phyloP scores from a whole-genome alignment of 2,797 vertebrate species.

The Vespertilio murinus region DNA sequence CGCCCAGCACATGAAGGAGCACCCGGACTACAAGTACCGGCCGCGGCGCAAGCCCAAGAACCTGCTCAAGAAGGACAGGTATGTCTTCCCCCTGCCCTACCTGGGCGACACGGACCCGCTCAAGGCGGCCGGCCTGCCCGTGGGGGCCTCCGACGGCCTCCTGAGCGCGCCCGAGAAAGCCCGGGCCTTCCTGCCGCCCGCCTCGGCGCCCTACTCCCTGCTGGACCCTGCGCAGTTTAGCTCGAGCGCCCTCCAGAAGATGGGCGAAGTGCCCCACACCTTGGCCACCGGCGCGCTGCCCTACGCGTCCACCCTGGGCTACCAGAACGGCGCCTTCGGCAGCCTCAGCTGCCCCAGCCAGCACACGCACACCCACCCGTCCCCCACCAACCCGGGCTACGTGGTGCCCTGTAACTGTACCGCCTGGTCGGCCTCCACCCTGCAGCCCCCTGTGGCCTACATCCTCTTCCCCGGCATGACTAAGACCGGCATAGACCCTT shows the following conservation, averaged over 20 bases:
- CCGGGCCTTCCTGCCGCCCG: slow-evolving; percentile 95
- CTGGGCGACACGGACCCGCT: slow-evolving; percentile 97
- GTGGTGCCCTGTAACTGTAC: slow-evolving; percentile 99
- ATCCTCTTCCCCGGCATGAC: slow-evolving; percentile 99
- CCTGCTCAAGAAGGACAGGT: slow-evolving; percentile 96
- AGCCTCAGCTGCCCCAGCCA: slow-evolving; percentile 96
- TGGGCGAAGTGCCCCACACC: slow-evolving; percentile 98
- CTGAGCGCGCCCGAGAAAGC: slow-evolving; percentile 94
- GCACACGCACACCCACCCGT: slow-evolving; percentile 99
- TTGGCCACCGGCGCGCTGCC: slow-evolving; percentile 95
- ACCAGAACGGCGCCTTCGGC: slow-evolving; percentile 98
- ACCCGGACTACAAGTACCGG: slow-evolving; percentile 95
- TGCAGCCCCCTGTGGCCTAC: slow-evolving; percentile 99
- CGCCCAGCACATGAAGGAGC: slow-evolving; percentile 95
- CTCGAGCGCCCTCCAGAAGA: slow-evolving; percentile 97
- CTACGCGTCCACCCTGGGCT: slow-evolving; percentile 97
- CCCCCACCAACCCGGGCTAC: slow-evolving; percentile 98
- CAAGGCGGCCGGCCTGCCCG: slow-evolving; percentile 92
- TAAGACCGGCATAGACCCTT: slow-evolving; percentile 98
- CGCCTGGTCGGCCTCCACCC: slow-evolving; percentile 97
- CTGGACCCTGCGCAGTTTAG: slow-evolving; percentile 98
- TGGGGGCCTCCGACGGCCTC: slow-evolving; percentile 94
- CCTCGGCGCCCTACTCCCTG: slow-evolving; percentile 95
- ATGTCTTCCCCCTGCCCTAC: slow-evolving; percentile 99
- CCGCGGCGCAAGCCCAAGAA: slow-evolving; percentile 94